Conservation (phyloP, 2,113 vertebrate genomes). For the Rynchops niger region DNA sequence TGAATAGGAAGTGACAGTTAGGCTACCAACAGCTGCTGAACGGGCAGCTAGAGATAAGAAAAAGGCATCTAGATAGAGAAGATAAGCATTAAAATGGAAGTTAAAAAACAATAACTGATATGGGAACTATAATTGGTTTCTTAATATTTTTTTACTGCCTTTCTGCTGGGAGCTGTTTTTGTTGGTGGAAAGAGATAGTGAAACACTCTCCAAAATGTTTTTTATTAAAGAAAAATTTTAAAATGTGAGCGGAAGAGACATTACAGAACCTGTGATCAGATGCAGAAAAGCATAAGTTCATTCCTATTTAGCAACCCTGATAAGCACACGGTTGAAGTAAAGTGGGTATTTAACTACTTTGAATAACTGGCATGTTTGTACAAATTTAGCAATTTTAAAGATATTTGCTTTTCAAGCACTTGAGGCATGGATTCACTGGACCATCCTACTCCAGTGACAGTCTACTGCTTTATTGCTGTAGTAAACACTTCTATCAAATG, state of each 20-base stretch:
- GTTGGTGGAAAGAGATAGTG: background rate
- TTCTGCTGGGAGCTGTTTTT: background rate
- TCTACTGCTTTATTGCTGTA: background rate
- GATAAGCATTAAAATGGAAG: slow-evolving; percentile 25
- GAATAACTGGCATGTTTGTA: background rate
- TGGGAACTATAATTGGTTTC: background rate
- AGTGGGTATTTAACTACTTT: background rate
- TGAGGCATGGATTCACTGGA: background rate
- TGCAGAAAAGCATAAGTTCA: background rate
- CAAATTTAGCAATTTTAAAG: background rate
- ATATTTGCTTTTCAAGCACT: background rate
- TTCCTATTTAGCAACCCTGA: background rate
- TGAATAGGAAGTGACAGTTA: slow-evolving; percentile 10
- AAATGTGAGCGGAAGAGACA: background rate
- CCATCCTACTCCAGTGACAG: background rate
- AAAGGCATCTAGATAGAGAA: slow-evolving; percentile 8
- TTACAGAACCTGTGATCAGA: background rate
- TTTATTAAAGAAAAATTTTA: background rate
- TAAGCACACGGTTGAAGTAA: background rate
- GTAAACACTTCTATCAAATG: background rate
- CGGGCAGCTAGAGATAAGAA: background rate
- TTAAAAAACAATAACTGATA: background rate
- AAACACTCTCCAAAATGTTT: background rate
- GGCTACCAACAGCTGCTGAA: slow-evolving; percentile 40
- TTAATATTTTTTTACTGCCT: background rate